Evolutionary conservation across 2,113 vertebrate species (phyloP).

Genomic region (Chamaetylas fuelleborni): DNA sequence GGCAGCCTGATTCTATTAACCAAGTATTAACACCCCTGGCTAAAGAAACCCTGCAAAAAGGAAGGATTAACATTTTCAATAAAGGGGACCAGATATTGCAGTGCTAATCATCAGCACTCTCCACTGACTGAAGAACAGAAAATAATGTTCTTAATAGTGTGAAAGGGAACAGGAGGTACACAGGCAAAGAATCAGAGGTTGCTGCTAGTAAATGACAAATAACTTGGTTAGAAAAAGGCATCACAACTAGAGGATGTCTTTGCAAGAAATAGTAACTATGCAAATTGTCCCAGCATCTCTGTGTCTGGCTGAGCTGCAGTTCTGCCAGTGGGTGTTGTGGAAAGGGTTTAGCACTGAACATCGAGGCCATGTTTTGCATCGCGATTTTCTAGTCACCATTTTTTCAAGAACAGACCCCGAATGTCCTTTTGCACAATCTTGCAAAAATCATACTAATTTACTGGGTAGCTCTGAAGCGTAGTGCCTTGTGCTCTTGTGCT

Average conservation of each 20-base stretch:
- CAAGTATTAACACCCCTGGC: conserved; percentile 58
- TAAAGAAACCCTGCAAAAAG: conserved; percentile 58
- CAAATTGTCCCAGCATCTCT: neutral
- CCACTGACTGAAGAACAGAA: conserved; percentile 25
- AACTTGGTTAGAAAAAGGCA: conserved; percentile 31
- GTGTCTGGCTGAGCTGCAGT: neutral
- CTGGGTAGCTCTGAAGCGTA: neutral
- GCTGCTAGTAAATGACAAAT: conserved; percentile 34
- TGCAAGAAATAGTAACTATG: neutral
- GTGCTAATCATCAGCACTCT: conserved; percentile 39
- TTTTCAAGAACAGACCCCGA: neutral
- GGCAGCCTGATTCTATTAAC: conserved; percentile 48
- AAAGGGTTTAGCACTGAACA: neutral
- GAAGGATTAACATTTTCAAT: conserved; percentile 61
- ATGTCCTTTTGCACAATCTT: neutral
- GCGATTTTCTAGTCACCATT: neutral
- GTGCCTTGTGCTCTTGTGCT: neutral
- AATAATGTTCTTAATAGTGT: conserved; percentile 53
- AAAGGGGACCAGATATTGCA: conserved; percentile 31
- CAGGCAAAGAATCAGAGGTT: neutral
- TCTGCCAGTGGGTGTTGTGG: neutral
- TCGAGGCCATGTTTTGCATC: neutral
- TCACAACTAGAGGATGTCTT: neutral
- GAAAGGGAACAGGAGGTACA: conserved; percentile 34
- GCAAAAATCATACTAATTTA: neutral